phyloP scores from a whole-genome alignment of 1,140 invertebrate species.

The Drosophila punjabiensis region DNA sequence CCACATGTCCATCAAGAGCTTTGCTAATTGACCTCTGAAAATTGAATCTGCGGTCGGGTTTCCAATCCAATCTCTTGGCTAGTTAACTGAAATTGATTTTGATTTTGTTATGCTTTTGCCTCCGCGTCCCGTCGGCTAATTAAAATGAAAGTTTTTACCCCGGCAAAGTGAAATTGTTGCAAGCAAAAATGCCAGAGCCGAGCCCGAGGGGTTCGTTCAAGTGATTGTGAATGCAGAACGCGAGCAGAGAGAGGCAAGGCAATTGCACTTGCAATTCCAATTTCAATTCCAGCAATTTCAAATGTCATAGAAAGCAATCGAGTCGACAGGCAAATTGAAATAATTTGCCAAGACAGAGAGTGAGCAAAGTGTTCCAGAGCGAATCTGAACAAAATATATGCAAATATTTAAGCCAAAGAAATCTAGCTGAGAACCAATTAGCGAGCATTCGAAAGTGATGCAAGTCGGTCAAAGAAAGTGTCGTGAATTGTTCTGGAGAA shows the following conservation, averaged over 20 bases:
- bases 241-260: constrained; percentile 4
- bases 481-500: not conserved
- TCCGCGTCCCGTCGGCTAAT: constrained; percentile 45
- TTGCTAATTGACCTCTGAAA: constrained; percentile 78
- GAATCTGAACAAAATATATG: not conserved
- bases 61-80: constrained; percentile 56
- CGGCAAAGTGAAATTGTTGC: constrained; percentile 66
- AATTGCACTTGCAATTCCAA: constrained; percentile 34
- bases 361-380: constrained; percentile 18
- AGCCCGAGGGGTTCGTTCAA: constrained; percentile 12
- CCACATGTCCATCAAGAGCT: constrained; percentile 60
- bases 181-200: constrained; percentile 6
- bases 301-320: constrained; percentile 54
- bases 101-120: constrained; percentile 49
- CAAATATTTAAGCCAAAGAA: constrained; percentile 9
- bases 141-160: constrained; percentile 76
- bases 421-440: constrained; percentile 26
- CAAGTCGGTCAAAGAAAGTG: constrained; percentile 42
- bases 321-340: constrained; percentile 49
- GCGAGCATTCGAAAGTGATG: constrained; percentile 29
- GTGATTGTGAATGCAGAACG: constrained; percentile 35
- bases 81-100: constrained; percentile 69
- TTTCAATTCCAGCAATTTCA: constrained; percentile 36
- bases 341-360: constrained; percentile 43
- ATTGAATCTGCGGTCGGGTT: constrained; percentile 75